These are phyloP conservation scores for Tipula vernalis DNA, from an alignment of 2,888 invertebrate species.

Conservation along the genomic window DNA sequence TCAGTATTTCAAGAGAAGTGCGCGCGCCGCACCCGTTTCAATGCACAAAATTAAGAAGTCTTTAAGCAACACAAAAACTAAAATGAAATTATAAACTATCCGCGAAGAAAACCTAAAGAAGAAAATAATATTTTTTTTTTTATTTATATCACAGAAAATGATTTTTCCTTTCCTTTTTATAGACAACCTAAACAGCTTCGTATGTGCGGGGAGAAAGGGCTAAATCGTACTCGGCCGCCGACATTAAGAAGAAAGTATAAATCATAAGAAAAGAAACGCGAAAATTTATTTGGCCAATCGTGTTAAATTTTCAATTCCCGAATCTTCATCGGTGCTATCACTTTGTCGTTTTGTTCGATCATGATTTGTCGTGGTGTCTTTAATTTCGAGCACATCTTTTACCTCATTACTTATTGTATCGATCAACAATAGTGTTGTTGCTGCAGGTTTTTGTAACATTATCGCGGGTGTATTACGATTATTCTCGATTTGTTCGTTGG, in stretches of 20 bases:
- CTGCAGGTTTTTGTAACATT: conserved; percentile 10
- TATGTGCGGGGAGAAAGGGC: background rate
- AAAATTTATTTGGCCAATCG: background rate
- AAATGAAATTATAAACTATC: background rate
- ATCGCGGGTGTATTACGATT: conserved; percentile 12
- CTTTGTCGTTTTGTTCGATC: conserved; percentile 15
- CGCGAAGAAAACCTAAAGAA: background rate
- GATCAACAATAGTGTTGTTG: background rate
- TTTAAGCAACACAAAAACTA: background rate
- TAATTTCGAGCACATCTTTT: background rate
- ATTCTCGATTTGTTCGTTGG: background rate
- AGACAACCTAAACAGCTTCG: background rate
- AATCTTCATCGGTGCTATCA: conserved; percentile 22
- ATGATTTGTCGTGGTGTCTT: conserved; percentile 12
- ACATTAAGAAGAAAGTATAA: background rate
- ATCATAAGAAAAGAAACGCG: background rate
- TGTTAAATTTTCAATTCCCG: conserved; percentile 21
- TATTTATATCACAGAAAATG: background rate
- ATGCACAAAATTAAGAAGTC: background rate
- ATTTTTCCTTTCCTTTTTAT: background rate
- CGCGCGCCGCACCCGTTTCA: background rate
- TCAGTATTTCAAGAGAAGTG: background rate
- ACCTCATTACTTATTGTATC: conserved; percentile 12
- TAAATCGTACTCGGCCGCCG: background rate
- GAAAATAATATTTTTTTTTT: background rate